Evolutionary conservation across 2,113 vertebrate genomes (phyloP).

Genomic region (Pogonocichla stellata): DNA sequence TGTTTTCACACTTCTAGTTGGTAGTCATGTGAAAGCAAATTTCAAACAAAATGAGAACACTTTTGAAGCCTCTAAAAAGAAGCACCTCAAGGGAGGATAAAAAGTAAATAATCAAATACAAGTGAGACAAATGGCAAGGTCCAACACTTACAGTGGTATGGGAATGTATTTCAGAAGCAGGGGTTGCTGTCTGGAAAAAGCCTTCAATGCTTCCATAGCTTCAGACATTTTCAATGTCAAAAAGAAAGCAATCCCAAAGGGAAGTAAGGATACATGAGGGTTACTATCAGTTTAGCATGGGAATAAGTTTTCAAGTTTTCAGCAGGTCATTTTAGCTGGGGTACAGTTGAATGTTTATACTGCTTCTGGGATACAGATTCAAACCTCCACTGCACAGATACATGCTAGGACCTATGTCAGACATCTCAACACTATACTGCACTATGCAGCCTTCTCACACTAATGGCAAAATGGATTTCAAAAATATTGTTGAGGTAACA

Average conservation of each 20-base stretch:
- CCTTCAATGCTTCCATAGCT: neutral
- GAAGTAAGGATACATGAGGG: neutral
- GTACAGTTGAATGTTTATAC: neutral
- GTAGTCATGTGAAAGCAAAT: neutral
- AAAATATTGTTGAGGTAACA: neutral
- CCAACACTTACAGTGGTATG: neutral
- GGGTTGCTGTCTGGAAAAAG: neutral
- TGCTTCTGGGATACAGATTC: neutral
- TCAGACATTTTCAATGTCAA: neutral
- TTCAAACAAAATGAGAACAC: neutral
- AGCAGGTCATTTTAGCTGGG: neutral
- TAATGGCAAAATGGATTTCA: neutral
- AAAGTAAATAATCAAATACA: neutral
- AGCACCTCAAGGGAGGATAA: neutral
- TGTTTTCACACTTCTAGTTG: neutral
- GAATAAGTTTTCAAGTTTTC: neutral
- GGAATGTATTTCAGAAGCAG: neutral
- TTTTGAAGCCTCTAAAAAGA: neutral
- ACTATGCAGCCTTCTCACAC: neutral
- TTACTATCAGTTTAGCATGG: neutral
- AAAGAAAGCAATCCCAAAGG: neutral
- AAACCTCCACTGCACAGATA: neutral
- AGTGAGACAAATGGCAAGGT: neutral
- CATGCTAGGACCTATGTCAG: neutral
- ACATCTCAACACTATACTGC: neutral